A percentile compares a stretch with the other conserved stretches of the same genome.
phyloP scores from a whole-genome alignment of 1,140 invertebrate species.

The Phenacoccus solenopsis region DNA sequence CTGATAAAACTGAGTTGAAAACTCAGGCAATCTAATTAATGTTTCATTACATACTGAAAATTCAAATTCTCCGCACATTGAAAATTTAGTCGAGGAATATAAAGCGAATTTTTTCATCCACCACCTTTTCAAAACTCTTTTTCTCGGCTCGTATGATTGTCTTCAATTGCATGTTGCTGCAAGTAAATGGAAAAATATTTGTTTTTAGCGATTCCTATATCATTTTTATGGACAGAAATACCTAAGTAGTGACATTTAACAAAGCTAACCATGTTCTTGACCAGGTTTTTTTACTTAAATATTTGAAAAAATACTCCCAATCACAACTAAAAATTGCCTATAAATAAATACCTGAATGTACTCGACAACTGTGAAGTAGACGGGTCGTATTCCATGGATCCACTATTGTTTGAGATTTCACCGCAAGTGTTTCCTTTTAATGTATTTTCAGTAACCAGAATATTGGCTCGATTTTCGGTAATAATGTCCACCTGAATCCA shows the following conservation, averaged over 20 bases:
- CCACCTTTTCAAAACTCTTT: constrained; percentile 86
- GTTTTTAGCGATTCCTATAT: too few species aligned
- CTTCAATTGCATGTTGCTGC: constrained; percentile 81
- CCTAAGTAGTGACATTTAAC: too few species aligned
- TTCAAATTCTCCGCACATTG: too few species aligned
- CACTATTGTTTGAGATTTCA: constrained; percentile 87
- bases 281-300: too few species aligned
- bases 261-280: too few species aligned
- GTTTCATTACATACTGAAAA: too few species aligned
- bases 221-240: too few species aligned
- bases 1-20: too few species aligned
- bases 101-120: constrained; percentile 94
- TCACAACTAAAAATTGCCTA: too few species aligned
- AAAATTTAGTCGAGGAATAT: constrained; percentile 71
- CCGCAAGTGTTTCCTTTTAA: constrained; percentile 63
- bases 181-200: constrained; percentile 22
- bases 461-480: constrained; percentile 76
- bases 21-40: too few species aligned
- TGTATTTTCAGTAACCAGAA: constrained; percentile 68
- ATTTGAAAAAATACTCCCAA: too few species aligned
- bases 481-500: constrained; percentile 41
- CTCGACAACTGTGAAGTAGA: constrained; percentile 57
- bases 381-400: constrained; percentile 89
- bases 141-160: constrained; percentile 89
- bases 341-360: constrained; percentile 53